phyloP scores from a whole-genome alignment of 2,888 invertebrate species.

The Lampropteryx suffumata region DNA sequence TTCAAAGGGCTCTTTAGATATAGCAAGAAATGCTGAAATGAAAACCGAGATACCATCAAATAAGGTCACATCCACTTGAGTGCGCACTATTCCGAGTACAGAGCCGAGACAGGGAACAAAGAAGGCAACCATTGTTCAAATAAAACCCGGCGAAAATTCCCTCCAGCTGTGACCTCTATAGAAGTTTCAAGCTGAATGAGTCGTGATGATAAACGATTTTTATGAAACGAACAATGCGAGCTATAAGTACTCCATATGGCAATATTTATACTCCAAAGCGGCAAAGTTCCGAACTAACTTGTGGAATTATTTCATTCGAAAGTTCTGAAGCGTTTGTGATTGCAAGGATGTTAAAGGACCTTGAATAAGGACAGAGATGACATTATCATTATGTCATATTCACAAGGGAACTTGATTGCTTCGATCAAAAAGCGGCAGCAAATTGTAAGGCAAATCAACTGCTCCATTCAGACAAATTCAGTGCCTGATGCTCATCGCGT shows the following conservation, averaged over 20 bases:
- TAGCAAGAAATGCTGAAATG: slow-evolving; percentile 25
- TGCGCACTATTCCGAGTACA: slow-evolving; percentile 27
- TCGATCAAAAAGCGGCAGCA: slow-evolving; percentile 58
- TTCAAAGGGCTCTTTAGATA: slow-evolving; percentile 6
- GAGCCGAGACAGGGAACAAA: slow-evolving; percentile 41
- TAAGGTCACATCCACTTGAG: slow-evolving; percentile 27
- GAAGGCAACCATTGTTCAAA: slow-evolving; percentile 47
- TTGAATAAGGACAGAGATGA: slow-evolving; percentile 12
- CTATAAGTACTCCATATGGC: not conserved
- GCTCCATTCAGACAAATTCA: slow-evolving; percentile 21
- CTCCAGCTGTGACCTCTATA: slow-evolving; percentile 37
- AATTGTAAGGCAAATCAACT: slow-evolving; percentile 44
- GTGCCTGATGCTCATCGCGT: not conserved
- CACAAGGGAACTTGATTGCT: slow-evolving; percentile 52
- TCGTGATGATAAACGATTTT: slow-evolving; percentile 17
- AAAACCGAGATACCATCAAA: slow-evolving; percentile 27
- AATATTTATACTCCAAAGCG: slow-evolving; percentile 19
- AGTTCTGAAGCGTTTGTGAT: not conserved
- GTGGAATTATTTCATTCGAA: not conserved
- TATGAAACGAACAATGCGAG: slow-evolving; percentile 8
- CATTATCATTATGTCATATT: slow-evolving; percentile 38
- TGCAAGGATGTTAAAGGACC: not conserved
- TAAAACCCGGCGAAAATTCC: slow-evolving; percentile 36
- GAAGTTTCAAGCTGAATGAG: slow-evolving; percentile 31
- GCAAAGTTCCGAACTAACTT: slow-evolving; percentile 1